Evolutionary conservation across 2,113 vertebrate species (phyloP).

Genomic region (Mesitornis unicolor): DNA sequence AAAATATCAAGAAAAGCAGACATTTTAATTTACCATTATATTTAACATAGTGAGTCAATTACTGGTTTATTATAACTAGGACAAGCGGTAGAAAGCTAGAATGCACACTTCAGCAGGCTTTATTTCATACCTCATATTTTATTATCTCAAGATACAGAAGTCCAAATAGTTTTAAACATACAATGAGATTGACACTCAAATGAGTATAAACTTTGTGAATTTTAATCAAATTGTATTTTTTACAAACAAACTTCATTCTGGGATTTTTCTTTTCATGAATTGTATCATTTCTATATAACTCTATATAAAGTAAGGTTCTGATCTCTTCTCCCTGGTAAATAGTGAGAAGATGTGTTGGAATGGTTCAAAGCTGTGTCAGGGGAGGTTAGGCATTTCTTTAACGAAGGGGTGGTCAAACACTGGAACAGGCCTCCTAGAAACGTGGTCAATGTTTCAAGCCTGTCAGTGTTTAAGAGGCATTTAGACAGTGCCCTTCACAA

Average conservation of each 20-base stretch:
- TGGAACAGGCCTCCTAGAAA: background rate
- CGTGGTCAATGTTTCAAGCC: fast-evolving
- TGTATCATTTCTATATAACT: background rate
- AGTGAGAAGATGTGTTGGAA: background rate
- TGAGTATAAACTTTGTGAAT: background rate
- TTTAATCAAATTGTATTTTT: background rate
- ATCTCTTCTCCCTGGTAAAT: background rate
- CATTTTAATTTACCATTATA: background rate
- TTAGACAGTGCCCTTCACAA: background rate
- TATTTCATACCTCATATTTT: background rate
- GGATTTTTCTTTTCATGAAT: background rate
- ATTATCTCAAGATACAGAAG: background rate
- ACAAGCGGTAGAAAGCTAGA: background rate
- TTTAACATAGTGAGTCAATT: background rate
- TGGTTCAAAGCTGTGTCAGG: background rate
- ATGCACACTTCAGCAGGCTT: background rate
- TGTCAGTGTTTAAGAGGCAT: background rate
- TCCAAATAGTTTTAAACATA: background rate
- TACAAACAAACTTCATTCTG: background rate
- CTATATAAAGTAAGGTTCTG: background rate
- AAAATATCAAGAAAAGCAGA: background rate
- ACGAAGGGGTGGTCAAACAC: background rate
- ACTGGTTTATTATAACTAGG: background rate
- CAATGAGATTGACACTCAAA: background rate
- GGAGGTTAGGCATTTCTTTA: background rate